phyloP scores from a whole-genome alignment of 2,113 vertebrate genomes.

The Lepus timidus region DNA sequence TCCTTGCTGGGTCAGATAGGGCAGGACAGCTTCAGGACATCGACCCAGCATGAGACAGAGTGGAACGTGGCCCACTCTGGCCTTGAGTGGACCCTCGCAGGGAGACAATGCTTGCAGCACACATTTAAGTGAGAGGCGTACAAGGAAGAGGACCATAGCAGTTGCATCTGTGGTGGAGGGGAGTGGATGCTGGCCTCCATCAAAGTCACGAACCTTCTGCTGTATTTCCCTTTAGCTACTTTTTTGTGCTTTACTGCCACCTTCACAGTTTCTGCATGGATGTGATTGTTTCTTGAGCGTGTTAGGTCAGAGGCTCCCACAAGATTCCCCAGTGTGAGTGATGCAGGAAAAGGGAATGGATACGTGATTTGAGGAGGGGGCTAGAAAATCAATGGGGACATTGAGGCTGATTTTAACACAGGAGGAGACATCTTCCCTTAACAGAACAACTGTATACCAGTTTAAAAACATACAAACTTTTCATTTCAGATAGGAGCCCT shows the following conservation, averaged over 20 bases:
- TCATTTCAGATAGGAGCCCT: background rate
- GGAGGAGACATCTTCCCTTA: background rate
- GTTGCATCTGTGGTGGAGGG: background rate
- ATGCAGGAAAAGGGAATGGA: background rate
- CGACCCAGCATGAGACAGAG: background rate
- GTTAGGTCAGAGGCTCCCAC: background rate
- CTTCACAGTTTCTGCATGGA: background rate
- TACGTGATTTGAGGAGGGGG: too few relatives aligned
- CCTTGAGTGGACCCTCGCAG: background rate
- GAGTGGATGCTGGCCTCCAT: background rate
- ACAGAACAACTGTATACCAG: background rate
- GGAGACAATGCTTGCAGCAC: background rate
- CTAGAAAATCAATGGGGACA: background rate
- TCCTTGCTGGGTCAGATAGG: background rate
- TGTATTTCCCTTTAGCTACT: too few relatives aligned
- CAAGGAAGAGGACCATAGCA: rapidly evolving
- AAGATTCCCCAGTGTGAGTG: background rate
- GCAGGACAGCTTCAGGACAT: background rate
- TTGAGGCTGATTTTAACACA: background rate
- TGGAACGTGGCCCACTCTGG: background rate
- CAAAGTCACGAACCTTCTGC: background rate
- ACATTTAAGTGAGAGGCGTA: background rate
- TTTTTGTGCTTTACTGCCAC: background rate
- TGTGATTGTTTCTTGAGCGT: background rate
- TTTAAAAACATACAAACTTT: background rate